Conservation (phyloP, 2,888 invertebrate genomes). For the Caenorhabditis angaria region DNA sequence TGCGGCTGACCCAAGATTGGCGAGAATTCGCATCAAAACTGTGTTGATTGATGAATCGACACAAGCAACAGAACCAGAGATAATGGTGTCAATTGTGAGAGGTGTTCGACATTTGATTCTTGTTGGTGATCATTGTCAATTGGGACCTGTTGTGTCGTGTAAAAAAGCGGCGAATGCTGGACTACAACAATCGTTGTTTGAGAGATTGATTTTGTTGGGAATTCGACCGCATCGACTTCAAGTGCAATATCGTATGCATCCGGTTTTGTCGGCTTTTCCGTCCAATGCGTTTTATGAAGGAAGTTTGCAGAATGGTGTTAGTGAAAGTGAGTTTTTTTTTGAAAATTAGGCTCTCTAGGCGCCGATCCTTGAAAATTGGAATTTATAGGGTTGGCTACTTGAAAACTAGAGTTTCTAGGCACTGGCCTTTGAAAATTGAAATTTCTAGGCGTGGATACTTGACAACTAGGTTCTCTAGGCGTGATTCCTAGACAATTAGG, state of each 20-base stretch:
- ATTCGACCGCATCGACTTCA: constrained; percentile 87
- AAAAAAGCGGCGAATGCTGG: constrained; percentile 90
- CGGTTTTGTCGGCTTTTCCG: constrained; percentile 93
- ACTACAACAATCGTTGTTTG: constrained; percentile 94
- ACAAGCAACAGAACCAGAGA: constrained; percentile 76
- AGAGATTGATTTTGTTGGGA: constrained; percentile 93
- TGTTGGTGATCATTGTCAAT: constrained; percentile 98
- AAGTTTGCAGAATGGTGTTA: constrained; percentile 96
- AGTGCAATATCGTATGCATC: constrained; percentile 97
- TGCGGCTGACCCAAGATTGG: constrained; percentile 93
- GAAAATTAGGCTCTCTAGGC: no score
- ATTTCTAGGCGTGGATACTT: no score
- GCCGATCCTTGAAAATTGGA: no score
- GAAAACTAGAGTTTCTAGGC: no score
- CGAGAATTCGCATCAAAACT: constrained; percentile 75
- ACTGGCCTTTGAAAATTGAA: no score
- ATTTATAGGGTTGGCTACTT: no score
- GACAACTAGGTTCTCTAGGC: no score
- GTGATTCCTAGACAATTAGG: no score
- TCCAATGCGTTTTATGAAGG: constrained; percentile 99
- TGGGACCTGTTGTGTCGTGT: constrained; percentile 99
- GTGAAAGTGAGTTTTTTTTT: constrained; percentile 79
- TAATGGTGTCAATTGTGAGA: constrained; percentile 95
- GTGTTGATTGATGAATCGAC: constrained; percentile 72
- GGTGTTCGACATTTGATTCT: constrained; percentile 95